These are phyloP conservation scores for Drosophila peninsularis DNA, from an alignment of 2,888 invertebrate genomes.

Conservation along the genomic window DNA sequence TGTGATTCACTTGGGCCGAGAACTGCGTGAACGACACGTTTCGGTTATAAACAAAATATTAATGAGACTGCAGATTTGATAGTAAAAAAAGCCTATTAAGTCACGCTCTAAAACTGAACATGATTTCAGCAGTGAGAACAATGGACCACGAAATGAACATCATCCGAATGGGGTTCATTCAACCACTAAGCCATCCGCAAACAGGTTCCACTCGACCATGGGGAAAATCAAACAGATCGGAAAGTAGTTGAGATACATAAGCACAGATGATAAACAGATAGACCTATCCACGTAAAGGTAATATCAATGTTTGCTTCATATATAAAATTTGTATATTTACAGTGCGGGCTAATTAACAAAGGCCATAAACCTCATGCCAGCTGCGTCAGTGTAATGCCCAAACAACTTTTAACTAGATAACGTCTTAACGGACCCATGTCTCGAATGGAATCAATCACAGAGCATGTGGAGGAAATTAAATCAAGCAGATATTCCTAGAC, in stretches of 20 bases:
- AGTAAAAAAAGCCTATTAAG: constrained; percentile 45
- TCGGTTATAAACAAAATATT: constrained; percentile 11
- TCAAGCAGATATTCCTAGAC: background rate
- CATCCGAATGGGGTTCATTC: constrained; percentile 64
- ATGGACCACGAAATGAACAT: constrained; percentile 24
- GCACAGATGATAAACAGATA: background rate
- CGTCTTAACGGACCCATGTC: background rate
- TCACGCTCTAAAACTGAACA: constrained; percentile 49
- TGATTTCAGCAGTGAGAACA: constrained; percentile 67
- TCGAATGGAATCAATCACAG: constrained; percentile 42
- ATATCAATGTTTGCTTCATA: constrained; percentile 29
- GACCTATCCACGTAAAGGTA: background rate
- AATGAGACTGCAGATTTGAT: constrained; percentile 3
- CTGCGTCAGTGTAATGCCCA: background rate
- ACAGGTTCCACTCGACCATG: constrained; percentile 58
- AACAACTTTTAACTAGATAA: background rate
- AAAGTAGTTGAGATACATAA: constrained; percentile 11
- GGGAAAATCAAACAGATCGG: constrained; percentile 42
- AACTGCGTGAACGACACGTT: constrained; percentile 18
- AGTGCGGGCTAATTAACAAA: constrained; percentile 34
- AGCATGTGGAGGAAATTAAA: background rate
- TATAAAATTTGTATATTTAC: constrained; percentile 37
- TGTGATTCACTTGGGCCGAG: constrained; percentile 36
- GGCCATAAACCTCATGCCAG: background rate
- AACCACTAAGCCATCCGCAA: constrained; percentile 67